These are phyloP conservation scores for Allochrocebus solatus DNA, from an alignment of 2,797 vertebrate species.

Conservation along the genomic window DNA sequence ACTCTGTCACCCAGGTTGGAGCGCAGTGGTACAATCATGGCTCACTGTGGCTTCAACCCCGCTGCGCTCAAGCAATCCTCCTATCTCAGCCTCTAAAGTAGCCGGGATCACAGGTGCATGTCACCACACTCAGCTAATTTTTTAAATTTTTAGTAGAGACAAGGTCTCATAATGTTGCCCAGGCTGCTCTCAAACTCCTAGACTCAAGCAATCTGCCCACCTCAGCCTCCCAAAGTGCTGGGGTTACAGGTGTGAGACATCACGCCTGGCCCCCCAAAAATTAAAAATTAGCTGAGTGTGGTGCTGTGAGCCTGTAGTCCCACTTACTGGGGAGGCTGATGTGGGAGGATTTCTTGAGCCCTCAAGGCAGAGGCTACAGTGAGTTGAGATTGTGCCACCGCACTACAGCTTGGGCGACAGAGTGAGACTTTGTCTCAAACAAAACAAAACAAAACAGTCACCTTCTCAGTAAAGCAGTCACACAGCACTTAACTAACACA, in stretches of 20 bases:
- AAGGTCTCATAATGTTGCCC: background rate
- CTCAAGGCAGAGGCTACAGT: background rate
- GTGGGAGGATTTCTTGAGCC: background rate
- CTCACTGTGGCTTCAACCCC: background rate
- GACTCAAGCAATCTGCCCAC: background rate
- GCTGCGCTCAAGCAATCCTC: background rate
- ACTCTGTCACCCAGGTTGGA: background rate
- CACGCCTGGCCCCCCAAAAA: fast-evolving
- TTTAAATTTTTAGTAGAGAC: background rate
- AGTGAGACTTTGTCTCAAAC: background rate
- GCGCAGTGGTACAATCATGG: background rate
- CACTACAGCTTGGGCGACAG: background rate
- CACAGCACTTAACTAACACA: background rate
- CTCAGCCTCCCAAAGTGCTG: background rate
- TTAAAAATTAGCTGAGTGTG: background rate
- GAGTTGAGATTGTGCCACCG: background rate
- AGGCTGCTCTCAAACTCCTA: background rate
- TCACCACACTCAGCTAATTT: background rate
- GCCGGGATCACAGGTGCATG: background rate
- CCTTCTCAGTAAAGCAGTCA: background rate
- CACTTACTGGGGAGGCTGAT: background rate
- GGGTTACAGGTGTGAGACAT: background rate
- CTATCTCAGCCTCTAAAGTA: background rate
- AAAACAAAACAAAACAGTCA: background rate
- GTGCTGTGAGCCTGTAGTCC: background rate